Evolutionary conservation across 2,888 invertebrate species (phyloP), one percentile per base, ranked within the genome.

Genomic region (Pyrgus malvae): DNA sequence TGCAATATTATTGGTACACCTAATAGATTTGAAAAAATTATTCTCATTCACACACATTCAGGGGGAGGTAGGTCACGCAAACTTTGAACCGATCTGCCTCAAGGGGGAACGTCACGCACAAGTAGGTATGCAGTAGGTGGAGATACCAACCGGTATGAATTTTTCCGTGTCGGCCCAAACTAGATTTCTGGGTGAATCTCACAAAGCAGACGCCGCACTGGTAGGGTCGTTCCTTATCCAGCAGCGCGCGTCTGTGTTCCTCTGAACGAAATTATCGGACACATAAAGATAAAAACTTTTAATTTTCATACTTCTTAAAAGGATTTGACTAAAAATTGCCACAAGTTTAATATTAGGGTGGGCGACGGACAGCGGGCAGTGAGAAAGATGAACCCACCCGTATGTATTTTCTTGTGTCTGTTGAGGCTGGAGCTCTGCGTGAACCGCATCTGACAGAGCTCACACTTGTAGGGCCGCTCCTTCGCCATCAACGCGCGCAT

Each of bases 371-470:
- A 69, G 71, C 70, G 74, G 72, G 70, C 74, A 72, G 70, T 67
- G 76, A 70, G 68, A 66, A 70, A 71, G 67, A 56, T 72, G 62
- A 78, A 90, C 91, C 83, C 87, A 91, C 91, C 91, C 76, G 93
- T 93, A 75, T 94, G 93, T 67, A 93, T 93, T 77, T 93, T 92
- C 85, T 93, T 93, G 87, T 94, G 93, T 70, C 93, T 92, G 84
- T 93, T 93, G 74, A 94, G 90, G 78, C 93, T 93, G 86, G 93
- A 93, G 82, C 93, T 93, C 85, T 94, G 93, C 73, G 93, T 93
- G 84, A 93, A 94, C 81, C 93, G 91, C 85, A 93, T 93, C 80
- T 92, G 90, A 81, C 93, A 94, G 75, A 93, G 84, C 69, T 92
- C 92, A 80, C 93, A 94, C 82, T 92, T 92, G 88, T 93, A 93